Percentiles rank a stretch among this genome's conserved stretches.
Conservation (phyloP, 2,113 vertebrate species). For the Marmota monax region DNA sequence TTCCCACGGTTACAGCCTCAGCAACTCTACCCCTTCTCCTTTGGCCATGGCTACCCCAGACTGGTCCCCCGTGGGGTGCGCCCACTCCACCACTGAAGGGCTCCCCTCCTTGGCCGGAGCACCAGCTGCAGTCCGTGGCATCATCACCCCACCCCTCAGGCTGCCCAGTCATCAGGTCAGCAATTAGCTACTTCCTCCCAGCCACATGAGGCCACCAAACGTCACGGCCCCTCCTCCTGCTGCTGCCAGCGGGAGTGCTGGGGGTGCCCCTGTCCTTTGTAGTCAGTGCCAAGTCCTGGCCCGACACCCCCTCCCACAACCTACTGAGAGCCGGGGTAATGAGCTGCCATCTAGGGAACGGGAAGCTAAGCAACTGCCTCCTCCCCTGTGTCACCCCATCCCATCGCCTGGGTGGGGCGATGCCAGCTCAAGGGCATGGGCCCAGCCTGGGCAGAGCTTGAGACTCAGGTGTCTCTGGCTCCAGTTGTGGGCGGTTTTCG, state of each 20-base stretch:
- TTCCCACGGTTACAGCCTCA: conserved; percentile 76
- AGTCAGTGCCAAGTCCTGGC: conserved; percentile 75
- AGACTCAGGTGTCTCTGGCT: conserved; percentile 58
- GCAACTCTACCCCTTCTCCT: background rate
- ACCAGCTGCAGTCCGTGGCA: conserved; percentile 63
- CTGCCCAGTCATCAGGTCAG: conserved; percentile 80
- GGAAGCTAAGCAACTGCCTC: conserved; percentile 1
- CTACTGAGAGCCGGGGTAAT: conserved; percentile 17
- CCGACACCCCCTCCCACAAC: background rate
- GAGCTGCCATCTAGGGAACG: conserved; percentile 46
- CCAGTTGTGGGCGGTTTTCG: background rate
- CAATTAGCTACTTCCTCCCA: conserved; percentile 82
- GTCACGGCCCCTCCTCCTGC: conserved; percentile 80
- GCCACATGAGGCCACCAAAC: conserved; percentile 81
- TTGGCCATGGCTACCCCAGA: conserved; percentile 31
- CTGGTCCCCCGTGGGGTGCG: background rate
- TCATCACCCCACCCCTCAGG: conserved; percentile 83
- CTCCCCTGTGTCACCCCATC: conserved; percentile 26
- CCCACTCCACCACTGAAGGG: conserved; percentile 24
- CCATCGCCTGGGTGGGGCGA: conserved; percentile 58
- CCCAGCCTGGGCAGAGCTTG: background rate
- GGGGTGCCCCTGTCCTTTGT: conserved; percentile 72
- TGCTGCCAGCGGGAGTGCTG: conserved; percentile 5
- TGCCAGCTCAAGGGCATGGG: conserved; percentile 21
- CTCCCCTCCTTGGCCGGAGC: conserved; percentile 65